Percentiles rank a stretch among this genome's conserved stretches.
These are phyloP conservation scores for Platyura marginata DNA, from an alignment of 1,140 invertebrate species.

Conservation along the genomic window DNA sequence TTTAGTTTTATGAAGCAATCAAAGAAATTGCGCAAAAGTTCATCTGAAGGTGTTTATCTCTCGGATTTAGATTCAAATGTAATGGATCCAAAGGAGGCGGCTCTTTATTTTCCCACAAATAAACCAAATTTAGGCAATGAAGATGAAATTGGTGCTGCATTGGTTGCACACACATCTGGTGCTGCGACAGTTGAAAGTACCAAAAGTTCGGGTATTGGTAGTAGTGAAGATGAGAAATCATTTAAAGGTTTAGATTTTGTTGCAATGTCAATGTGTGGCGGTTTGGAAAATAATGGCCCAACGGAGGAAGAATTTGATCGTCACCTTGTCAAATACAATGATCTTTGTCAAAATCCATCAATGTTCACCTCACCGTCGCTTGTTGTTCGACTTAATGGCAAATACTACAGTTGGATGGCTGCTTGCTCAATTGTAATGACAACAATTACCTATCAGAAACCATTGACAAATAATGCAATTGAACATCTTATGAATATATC, in stretches of 20 bases:
- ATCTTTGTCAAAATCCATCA: constrained; percentile 62
- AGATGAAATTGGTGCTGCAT: constrained; percentile 87
- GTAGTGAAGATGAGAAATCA: constrained; percentile 55
- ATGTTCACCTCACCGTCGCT: constrained; percentile 69
- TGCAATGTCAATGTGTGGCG: constrained; percentile 65
- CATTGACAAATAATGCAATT: constrained; percentile 31
- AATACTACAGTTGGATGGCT: constrained; percentile 75
- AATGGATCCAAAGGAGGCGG: constrained; percentile 76
- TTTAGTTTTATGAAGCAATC: constrained; percentile 82
- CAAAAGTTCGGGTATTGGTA: constrained; percentile 61
- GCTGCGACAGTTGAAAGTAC: constrained; percentile 56
- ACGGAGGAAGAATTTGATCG: constrained; percentile 51
- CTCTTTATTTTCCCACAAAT: constrained; percentile 64
- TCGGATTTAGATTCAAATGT: constrained; percentile 78
- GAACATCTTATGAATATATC: constrained; percentile 15
- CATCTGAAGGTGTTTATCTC: constrained; percentile 68
- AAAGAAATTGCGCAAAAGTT: constrained; percentile 47
- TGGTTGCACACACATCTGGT: constrained; percentile 81
- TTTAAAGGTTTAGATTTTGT: constrained; percentile 29
- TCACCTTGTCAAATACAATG: constrained; percentile 50
- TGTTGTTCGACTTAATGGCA: constrained; percentile 70
- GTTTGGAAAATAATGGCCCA: constrained; percentile 37
- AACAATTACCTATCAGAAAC: constrained; percentile 62
- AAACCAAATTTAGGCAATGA: constrained; percentile 51
- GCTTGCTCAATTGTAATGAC: constrained; percentile 77